Percentiles rank a stretch among this genome's conserved stretches.
Conservation (phyloP, 1,140 invertebrate species). For the Zophobas atratus region DNA sequence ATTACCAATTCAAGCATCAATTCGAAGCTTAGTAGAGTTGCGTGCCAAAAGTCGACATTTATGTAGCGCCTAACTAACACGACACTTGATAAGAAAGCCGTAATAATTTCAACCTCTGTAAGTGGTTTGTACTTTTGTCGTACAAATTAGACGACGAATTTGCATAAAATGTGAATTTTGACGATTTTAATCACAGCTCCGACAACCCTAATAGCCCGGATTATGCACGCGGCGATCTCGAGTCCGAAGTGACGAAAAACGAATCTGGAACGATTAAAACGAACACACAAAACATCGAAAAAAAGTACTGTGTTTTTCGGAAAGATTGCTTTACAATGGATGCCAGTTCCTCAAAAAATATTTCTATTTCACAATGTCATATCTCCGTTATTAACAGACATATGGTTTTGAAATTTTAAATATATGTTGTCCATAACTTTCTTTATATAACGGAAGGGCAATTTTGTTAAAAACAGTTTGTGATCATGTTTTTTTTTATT, state of each 20-base stretch:
- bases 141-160: conserved; percentile 27
- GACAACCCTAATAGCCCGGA: conserved; percentile 1
- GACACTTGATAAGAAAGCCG: conserved; percentile 22
- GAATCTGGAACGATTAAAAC: background rate
- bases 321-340: too few relatives aligned
- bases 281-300: background rate
- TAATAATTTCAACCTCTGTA: conserved; percentile 31
- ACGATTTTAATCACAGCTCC: conserved; percentile 9
- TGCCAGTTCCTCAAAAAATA: too few relatives aligned
- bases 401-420: too few relatives aligned
- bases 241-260: conserved; percentile 19
- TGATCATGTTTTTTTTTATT: too few relatives aligned
- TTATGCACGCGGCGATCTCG: background rate
- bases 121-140: conserved; percentile 40
- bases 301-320: too few relatives aligned
- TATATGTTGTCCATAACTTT: too few relatives aligned
- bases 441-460: too few relatives aligned
- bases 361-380: too few relatives aligned
- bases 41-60: conserved; percentile 19
- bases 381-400: too few relatives aligned
- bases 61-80: conserved; percentile 24
- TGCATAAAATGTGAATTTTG: conserved; percentile 29
- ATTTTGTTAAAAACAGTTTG: too few relatives aligned
- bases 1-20: conserved; percentile 33
- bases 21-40: conserved; percentile 31